Base-by-base conservation (phyloP, 2,797 vertebrate genomes). In the Meriones psammophilus region DNA sequence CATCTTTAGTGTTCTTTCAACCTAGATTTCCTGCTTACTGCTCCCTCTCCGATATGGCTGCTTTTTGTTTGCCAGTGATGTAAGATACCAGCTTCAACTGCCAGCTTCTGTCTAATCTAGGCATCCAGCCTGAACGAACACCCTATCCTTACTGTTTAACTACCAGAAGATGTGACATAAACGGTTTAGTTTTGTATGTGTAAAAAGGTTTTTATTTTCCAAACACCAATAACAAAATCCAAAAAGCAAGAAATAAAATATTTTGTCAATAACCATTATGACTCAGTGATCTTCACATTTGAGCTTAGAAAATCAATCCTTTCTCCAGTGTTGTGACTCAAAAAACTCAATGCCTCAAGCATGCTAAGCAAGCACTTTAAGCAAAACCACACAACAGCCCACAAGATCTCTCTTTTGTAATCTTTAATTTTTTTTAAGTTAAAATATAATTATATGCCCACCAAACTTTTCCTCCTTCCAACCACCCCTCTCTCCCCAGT, bases 181-280 rank as follows among this genome's bases (percentile, higher is more conserved):
- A 62, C 84, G 30, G 93, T 81, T 90, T 68, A 78, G 66, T 42
- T 79, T 42, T 90, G 64, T 39, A 78, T 76, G 39, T 81, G 33
- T 64, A 90, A 77, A 50, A 33, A 46, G 12, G 73, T n/a, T 42
- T 36, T 96, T 54, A 66, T 92, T 92, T 88, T 94, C 20, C 30
- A 89, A 30, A 39, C 20, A 66, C 3, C 8, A 77, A 89, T 94
- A 92, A 26, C 46, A 85, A n/a, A 15, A 93, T 28, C 62, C 80
- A 80, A n/a, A 15, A 94, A 20, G 58, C 80, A 80, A 76, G 26
- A 73, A 88, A 80, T 89, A 89, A 91, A 91, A 60, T 0, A 54
- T 76, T 90, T 92, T 92, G 58, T 69, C 68, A 84, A 74, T 91
- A 96, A 71, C 60, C 5, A 54, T 15, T 46, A 71, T 68, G 10